Conservation (phyloP, 2,888 invertebrate species). For the Amblyjoppa fuscipennis region DNA sequence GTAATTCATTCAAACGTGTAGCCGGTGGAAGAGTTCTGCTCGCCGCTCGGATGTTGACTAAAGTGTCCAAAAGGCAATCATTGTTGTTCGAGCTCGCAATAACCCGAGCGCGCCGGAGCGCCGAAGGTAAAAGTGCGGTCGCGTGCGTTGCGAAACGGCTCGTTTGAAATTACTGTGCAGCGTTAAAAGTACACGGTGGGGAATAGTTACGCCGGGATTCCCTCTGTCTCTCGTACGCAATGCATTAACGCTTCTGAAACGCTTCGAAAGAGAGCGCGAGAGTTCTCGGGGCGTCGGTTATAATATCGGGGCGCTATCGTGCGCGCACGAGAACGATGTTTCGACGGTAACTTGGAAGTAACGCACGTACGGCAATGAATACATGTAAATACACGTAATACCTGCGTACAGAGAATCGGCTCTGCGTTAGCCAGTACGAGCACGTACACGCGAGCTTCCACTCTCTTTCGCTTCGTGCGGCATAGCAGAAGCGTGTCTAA, state of each 20-base stretch:
- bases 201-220: background rate
- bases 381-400: constrained; percentile 30
- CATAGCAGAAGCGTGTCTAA: constrained; percentile 22
- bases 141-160: constrained; percentile 55
- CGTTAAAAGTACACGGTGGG: constrained; percentile 14
- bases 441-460: constrained; percentile 27
- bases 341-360: constrained; percentile 4
- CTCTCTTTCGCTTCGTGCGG: background rate
- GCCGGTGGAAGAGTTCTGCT: background rate
- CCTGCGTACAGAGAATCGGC: background rate
- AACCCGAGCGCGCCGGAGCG: background rate
- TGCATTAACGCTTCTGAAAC: constrained; percentile 19
- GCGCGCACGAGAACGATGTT: constrained; percentile 6
- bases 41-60: background rate
- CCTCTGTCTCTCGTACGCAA: constrained; percentile 29
- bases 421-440: background rate
- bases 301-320: constrained; percentile 26
- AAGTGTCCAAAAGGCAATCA: constrained; percentile 25
- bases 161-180: constrained; percentile 47
- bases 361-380: constrained; percentile 8
- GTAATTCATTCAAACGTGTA: background rate
- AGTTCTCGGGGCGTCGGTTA: constrained; percentile 48
- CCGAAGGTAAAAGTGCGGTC: constrained; percentile 40
- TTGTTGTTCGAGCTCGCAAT: constrained; percentile 12
- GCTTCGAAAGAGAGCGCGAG: constrained; percentile 31